A percentile compares a stretch with the other conserved stretches of the same genome.
Conservation (phyloP, 2,888 invertebrate species). For the Meghimatium bilineatum region DNA sequence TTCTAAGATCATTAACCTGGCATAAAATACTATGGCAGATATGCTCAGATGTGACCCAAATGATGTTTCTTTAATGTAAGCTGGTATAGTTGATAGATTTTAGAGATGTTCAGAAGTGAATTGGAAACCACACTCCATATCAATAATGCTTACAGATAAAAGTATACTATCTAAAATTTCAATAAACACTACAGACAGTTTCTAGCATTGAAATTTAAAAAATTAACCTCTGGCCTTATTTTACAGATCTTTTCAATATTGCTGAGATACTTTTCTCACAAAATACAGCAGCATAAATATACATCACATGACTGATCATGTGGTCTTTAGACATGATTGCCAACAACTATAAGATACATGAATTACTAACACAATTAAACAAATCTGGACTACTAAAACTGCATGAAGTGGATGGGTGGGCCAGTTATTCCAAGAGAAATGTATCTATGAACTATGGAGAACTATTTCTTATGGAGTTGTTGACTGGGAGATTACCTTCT, state of each 20-base stretch:
- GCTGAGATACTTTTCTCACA: neutral
- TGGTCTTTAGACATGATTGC: neutral
- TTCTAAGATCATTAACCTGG: too few relatives aligned
- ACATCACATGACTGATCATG: neutral
- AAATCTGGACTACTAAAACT: neutral
- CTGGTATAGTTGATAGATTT: too few relatives aligned
- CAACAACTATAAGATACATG: neutral
- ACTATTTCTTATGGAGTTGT: neutral
- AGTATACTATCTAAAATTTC: too few relatives aligned
- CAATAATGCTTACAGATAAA: too few relatives aligned
- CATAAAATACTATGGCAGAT: too few relatives aligned
- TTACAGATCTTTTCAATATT: neutral
- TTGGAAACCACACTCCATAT: too few relatives aligned
- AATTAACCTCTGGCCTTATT: neutral
- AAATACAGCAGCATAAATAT: neutral
- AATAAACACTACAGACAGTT: too few relatives aligned
- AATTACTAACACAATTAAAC: neutral
- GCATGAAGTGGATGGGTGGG: neutral
- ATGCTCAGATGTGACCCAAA: too few relatives aligned
- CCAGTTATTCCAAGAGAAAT: neutral
- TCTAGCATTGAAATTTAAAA: neutral
- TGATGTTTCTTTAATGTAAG: too few relatives aligned
- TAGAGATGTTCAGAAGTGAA: too few relatives aligned
- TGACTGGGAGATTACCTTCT: neutral
- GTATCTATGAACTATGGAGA: neutral